Percentiles rank a stretch among this genome's conserved stretches.
These are phyloP conservation scores for Apodemia mormo DNA, from an alignment of 2,888 invertebrate genomes.

Conservation along the genomic window DNA sequence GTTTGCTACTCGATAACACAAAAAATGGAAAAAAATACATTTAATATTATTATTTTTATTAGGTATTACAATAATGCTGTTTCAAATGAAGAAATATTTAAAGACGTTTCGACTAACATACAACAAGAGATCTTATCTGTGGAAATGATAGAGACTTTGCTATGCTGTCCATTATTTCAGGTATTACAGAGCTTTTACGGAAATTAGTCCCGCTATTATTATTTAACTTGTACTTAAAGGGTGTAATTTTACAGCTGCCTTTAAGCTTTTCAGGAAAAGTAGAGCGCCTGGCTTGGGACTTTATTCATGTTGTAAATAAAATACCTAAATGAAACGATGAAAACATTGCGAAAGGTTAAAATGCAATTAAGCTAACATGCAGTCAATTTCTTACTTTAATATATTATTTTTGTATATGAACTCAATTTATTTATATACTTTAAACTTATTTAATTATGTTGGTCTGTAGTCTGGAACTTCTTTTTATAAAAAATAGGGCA, in stretches of 20 bases:
- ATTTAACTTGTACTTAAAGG: not conserved
- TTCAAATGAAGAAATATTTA: slow-evolving; percentile 61
- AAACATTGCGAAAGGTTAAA: not conserved
- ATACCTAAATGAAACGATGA: not conserved
- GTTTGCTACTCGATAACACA: no score
- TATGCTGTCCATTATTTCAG: slow-evolving; percentile 66
- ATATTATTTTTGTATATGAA: no score
- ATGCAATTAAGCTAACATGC: not conserved
- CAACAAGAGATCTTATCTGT: slow-evolving; percentile 67
- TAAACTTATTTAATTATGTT: no score
- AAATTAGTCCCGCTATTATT: not conserved
- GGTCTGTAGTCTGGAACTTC: no score
- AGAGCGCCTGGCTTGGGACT: not conserved
- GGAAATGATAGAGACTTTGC: slow-evolving; percentile 67
- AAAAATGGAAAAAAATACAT: no score
- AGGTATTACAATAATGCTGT: slow-evolving; percentile 75
- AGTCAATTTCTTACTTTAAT: no score
- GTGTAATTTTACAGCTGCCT: not conserved
- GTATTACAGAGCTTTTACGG: slow-evolving; percentile 42
- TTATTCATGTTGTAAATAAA: not conserved
- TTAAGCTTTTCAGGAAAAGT: slow-evolving; percentile 4
- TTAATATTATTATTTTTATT: not conserved
- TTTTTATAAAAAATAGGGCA: no score
- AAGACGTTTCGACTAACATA: slow-evolving; percentile 66
- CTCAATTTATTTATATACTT: no score